These are phyloP conservation scores for Solea solea DNA, from an alignment of 2,113 vertebrate genomes.

Conservation along the genomic window DNA sequence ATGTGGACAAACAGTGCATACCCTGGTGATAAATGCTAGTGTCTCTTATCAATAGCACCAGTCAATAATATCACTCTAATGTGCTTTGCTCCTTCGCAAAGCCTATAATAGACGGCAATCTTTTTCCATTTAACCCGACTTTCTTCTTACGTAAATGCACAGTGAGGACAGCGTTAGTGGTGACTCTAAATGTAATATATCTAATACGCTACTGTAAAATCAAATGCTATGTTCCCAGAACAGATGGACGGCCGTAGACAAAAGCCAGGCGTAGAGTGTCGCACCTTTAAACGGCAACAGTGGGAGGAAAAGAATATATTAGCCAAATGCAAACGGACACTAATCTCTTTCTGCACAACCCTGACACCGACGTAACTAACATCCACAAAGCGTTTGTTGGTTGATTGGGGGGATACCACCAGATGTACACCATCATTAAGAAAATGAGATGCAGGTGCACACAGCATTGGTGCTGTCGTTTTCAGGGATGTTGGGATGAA, in stretches of 20 bases:
- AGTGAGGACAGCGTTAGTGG: neutral
- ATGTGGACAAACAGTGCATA: neutral
- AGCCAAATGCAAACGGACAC: constrained; percentile 6
- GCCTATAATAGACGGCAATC: no score
- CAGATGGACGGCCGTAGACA: neutral
- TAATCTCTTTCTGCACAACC: constrained; percentile 2
- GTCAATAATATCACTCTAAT: neutral
- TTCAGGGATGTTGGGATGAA: constrained; percentile 28
- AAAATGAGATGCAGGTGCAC: constrained; percentile 64
- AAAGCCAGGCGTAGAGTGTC: neutral
- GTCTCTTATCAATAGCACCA: neutral
- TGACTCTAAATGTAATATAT: neutral
- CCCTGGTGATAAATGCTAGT: neutral
- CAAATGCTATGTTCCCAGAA: neutral
- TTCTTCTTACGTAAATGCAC: neutral
- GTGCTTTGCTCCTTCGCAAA: neutral
- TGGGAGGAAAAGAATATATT: neutral
- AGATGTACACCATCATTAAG: constrained; percentile 28
- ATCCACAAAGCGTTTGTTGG: constrained; percentile 31
- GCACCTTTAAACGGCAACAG: constrained; percentile 16
- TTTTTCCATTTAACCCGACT: neutral
- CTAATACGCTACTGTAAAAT: neutral
- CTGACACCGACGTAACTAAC: constrained; percentile 8
- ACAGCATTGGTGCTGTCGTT: constrained; percentile 1
- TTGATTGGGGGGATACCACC: neutral